A percentile compares a stretch with the other conserved stretches of the same genome.
These are phyloP conservation scores for Potorous gilbertii DNA, from an alignment of 2,797 vertebrate genomes.

Conservation along the genomic window DNA sequence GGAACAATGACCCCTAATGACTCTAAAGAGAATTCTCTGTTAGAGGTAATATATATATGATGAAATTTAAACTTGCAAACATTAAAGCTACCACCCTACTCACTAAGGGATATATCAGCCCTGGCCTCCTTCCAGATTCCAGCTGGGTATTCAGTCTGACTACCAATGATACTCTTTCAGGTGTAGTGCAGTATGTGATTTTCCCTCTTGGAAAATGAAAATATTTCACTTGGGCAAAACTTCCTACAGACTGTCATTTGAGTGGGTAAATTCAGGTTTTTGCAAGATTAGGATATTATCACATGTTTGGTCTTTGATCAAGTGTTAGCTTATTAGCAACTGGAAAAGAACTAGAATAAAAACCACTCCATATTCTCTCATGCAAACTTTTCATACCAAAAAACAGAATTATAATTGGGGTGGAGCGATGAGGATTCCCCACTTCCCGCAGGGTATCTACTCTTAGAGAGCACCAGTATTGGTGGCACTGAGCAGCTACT, in stretches of 20 bases:
- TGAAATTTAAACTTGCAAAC: conserved; percentile 44
- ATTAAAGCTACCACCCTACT: conserved; percentile 20
- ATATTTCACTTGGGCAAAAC: not conserved
- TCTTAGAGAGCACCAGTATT: not conserved
- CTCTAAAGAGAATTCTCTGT: conserved; percentile 21
- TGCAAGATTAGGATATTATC: not conserved
- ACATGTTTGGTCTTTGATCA: not conserved
- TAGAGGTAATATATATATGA: not conserved
- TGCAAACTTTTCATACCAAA: not conserved
- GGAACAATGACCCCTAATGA: conserved; percentile 3
- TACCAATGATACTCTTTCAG: not conserved
- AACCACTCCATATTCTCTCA: not conserved
- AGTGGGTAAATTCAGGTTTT: not conserved
- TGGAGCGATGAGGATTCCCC: not conserved
- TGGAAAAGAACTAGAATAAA: not conserved
- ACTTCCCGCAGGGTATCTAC: not conserved
- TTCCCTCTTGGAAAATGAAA: conserved; percentile 16
- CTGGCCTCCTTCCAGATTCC: not conserved
- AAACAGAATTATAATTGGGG: not conserved
- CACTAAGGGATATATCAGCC: not conserved
- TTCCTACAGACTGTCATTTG: not conserved
- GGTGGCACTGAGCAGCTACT: too few species aligned
- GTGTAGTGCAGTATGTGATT: not conserved
- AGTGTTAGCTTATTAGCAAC: conserved; percentile 24
- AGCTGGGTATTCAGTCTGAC: not conserved